Conservation (phyloP, 2,113 vertebrate species). For the Cryptotis parvus region DNA sequence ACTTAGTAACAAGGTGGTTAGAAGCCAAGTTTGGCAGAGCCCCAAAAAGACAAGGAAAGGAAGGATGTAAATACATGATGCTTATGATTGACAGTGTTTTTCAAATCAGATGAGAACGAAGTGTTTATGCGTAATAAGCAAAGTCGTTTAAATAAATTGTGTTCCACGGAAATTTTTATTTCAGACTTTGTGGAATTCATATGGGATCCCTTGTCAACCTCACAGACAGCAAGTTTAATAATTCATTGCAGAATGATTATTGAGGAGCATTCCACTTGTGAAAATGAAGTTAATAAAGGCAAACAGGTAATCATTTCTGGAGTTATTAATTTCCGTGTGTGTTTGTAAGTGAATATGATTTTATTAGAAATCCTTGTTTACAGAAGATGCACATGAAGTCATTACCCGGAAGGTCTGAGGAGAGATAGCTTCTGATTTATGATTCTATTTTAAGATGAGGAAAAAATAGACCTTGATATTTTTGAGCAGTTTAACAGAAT, state of each 20-base stretch:
- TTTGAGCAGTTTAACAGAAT: neutral
- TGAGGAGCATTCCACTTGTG: constrained; percentile 87
- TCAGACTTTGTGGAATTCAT: constrained; percentile 91
- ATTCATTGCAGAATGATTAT: constrained; percentile 88
- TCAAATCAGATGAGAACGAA: neutral
- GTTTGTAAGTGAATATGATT: constrained; percentile 27
- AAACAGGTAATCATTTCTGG: constrained; percentile 88
- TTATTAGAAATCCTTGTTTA: constrained; percentile 31
- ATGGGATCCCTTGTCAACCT: constrained; percentile 94
- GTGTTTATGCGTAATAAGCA: neutral
- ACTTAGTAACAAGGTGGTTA: neutral
- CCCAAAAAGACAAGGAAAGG: constrained; percentile 4
- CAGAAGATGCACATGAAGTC: neutral
- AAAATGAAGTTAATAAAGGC: constrained; percentile 87
- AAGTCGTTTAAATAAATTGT: constrained; percentile 38
- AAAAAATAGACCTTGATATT: neutral
- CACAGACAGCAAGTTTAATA: constrained; percentile 90
- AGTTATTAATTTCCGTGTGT: neutral
- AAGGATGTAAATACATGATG: neutral
- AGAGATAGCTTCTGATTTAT: constrained; percentile 3
- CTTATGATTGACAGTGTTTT: neutral
- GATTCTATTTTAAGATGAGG: neutral
- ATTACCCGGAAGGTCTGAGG: neutral
- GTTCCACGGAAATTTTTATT: constrained; percentile 42
- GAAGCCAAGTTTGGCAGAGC: neutral